These are phyloP conservation scores for Ptiloglossa arizonensis DNA, from an alignment of 1,140 invertebrate genomes.

Conservation along the genomic window DNA sequence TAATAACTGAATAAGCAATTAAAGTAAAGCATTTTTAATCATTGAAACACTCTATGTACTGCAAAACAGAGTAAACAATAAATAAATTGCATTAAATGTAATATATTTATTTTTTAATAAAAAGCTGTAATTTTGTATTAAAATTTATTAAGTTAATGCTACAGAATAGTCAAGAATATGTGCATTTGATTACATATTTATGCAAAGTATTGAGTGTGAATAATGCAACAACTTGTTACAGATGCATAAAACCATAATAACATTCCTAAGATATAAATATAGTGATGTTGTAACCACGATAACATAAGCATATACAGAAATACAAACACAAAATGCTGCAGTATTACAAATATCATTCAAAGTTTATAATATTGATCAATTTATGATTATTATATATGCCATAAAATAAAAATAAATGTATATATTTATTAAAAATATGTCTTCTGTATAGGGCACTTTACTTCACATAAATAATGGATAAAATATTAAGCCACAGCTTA, in stretches of 20 bases:
- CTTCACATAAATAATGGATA: no score
- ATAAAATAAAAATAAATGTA: no score
- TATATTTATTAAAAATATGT: no score
- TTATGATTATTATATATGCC: no score
- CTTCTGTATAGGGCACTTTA: no score
- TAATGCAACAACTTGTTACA: not conserved
- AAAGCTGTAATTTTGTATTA: not conserved
- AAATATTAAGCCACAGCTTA: no score
- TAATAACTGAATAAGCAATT: not conserved
- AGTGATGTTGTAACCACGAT: not conserved
- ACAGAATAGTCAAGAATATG: not conserved
- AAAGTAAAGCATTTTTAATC: not conserved
- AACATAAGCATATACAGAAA: not conserved
- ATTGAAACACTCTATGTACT: no score
- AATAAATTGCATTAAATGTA: no score
- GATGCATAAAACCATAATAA: not conserved
- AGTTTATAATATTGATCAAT: not conserved
- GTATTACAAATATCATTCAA: not conserved
- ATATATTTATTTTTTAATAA: no score
- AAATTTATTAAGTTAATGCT: not conserved
- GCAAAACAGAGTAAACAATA: no score
- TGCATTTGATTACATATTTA: constrained; percentile 3
- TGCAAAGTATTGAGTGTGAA: not conserved
- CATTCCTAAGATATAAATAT: not conserved
- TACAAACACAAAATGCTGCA: not conserved